phyloP scores from a whole-genome alignment of 2,113 vertebrate genomes.

The Carollia perspicillata region DNA sequence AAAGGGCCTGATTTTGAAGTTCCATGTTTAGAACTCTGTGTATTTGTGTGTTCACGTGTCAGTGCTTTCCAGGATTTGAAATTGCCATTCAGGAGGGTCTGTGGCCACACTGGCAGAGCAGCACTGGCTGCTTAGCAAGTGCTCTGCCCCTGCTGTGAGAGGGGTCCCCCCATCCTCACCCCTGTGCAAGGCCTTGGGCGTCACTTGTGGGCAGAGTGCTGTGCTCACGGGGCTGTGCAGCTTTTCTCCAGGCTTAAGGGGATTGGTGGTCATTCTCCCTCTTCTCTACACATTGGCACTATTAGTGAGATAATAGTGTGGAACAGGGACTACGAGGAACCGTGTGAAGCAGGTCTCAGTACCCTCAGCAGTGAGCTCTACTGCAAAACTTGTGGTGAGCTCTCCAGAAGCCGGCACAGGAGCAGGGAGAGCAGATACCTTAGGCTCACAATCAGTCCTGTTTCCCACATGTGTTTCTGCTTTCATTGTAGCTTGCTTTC shows the following conservation, averaged over 20 bases:
- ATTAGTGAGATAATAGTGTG: accelerated
- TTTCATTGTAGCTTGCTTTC: background rate
- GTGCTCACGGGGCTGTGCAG: accelerated
- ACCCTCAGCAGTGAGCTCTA: accelerated
- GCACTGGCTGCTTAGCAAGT: too few relatives aligned
- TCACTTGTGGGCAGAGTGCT: background rate
- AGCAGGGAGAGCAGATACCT: accelerated
- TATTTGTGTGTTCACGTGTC: background rate
- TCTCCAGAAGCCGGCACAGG: background rate
- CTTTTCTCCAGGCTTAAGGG: background rate
- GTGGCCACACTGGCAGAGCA: accelerated
- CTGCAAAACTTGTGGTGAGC: accelerated
- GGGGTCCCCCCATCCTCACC: accelerated
- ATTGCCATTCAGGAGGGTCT: background rate
- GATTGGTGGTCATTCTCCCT: background rate
- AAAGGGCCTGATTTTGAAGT: background rate
- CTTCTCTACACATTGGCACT: background rate
- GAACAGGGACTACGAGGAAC: background rate
- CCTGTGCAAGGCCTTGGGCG: background rate
- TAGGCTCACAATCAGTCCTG: accelerated
- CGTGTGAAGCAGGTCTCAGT: background rate
- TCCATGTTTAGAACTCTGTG: accelerated
- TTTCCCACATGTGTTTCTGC: background rate
- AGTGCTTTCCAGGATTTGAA: background rate
- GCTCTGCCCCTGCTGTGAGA: too few relatives aligned